Evolutionary conservation across 2,888 invertebrate species (phyloP), one percentile per base, ranked within the genome.

Genomic region (Artemia sinica): DNA sequence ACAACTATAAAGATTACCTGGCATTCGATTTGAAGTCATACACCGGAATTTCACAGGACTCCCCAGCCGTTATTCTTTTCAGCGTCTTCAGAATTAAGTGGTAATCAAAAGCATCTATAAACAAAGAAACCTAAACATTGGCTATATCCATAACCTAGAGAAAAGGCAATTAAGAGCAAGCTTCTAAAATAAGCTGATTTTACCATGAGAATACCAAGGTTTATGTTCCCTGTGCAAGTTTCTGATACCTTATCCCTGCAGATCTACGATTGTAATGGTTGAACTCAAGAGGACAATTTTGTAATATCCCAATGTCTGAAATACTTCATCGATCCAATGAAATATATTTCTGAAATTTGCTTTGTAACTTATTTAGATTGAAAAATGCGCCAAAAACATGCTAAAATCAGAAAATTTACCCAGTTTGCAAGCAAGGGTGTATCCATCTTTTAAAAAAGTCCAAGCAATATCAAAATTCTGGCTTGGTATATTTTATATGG

Each of bases 21-120:
- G 91, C 85, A 80, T 96, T 93, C 66, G 87, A 85, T 74, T 86
- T 86, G 76, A 93, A 96, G 78, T 97, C 95, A 79, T 98, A 98
- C 68, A 87, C 85, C 0, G 94, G 93, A 71, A 99, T 86, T 75
- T 90, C 85, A 51, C 94, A 93, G 75, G 87, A 87, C 74, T 87
- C 85, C 1, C 95, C 94, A 70, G 84, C 85, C 18, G 91, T 81
- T 72, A 98, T 88, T 74, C 89, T 86, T 73, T 84, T 83, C 66
- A 99, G 79, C 0, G 90, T 88, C 67, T 86, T 83, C 67, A 85
- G 82, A 77, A 97, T 86, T 49, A 92, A 81, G 69, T 88, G 86
- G 76, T 91, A 89, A 77, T 98, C 91, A 78, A 97, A 93, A 0
- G 97, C 95, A 78, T 91, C 93, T 83, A 75, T 72, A 77, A 73